These are phyloP conservation scores for Samia ricini DNA, from an alignment of 1,140 invertebrate genomes.

Conservation along the genomic window DNA sequence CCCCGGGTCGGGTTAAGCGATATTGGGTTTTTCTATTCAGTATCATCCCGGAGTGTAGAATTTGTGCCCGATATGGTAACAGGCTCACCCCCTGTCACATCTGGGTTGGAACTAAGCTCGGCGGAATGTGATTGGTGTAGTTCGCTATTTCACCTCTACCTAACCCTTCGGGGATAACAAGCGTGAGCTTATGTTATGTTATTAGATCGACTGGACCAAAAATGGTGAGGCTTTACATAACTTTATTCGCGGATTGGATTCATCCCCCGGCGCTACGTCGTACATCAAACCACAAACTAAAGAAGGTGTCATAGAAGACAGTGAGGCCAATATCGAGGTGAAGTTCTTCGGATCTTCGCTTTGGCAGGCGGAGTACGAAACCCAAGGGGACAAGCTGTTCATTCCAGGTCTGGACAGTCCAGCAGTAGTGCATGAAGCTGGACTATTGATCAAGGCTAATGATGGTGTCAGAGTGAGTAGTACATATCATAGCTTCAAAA, in stretches of 20 bases:
- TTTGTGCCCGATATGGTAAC: no score
- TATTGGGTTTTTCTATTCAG: no score
- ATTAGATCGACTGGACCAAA: constrained; percentile 86
- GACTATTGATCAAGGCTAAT: constrained; percentile 87
- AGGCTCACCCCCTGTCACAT: no score
- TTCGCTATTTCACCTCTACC: no score
- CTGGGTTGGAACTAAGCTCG: no score
- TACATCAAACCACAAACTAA: constrained; percentile 77
- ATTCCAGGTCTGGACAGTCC: constrained; percentile 80
- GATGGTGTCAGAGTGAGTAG: constrained; percentile 85
- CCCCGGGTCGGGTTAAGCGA: no score
- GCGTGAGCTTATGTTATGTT: not conserved
- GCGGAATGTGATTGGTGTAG: no score
- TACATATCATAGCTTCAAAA: not conserved
- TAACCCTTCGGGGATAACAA: no score
- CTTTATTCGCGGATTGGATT: constrained; percentile 96
- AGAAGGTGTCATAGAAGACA: constrained; percentile 66
- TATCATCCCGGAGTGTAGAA: no score
- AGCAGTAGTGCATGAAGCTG: constrained; percentile 87
- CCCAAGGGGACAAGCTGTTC: constrained; percentile 79
- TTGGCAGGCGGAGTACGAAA: constrained; percentile 81
- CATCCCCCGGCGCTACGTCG: constrained; percentile 93
- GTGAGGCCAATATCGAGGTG: constrained; percentile 77
- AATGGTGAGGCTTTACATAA: constrained; percentile 87
- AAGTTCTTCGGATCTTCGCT: constrained; percentile 89